Percentiles rank a stretch among this genome's conserved stretches.
phyloP scores from a whole-genome alignment of 2,797 vertebrate species.

The Ibycter americanus region DNA sequence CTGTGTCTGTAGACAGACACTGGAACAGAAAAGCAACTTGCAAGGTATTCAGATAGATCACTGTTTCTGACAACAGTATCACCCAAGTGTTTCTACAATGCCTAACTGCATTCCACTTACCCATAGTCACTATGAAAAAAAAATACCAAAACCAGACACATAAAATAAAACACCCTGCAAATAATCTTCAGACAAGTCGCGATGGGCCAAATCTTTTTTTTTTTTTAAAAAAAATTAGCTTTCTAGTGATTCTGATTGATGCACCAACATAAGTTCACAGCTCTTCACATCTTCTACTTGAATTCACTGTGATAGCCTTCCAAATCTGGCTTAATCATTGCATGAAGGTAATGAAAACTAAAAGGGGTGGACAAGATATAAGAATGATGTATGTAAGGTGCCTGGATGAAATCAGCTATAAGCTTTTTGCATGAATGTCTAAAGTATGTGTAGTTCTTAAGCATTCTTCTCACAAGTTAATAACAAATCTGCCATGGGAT shows the following conservation, averaged over 20 bases:
- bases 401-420: not conserved
- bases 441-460: not conserved
- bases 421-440: not conserved
- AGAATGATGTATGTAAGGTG: not conserved
- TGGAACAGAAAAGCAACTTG: not conserved
- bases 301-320: not conserved
- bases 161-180: not conserved
- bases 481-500: not conserved
- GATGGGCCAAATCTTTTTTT: not conserved
- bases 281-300: not conserved
- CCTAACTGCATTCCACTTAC: not conserved
- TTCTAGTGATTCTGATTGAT: not conserved
- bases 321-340: not conserved
- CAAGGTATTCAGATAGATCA: not conserved
- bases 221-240: not conserved
- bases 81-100: not conserved
- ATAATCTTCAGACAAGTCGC: not conserved
- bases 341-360: not conserved
- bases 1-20: not conserved
- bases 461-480: not conserved
- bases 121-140: not conserved
- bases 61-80: not conserved
- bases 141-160: not conserved
- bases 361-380: not conserved
- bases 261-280: not conserved